phyloP scores from a whole-genome alignment of 2,113 vertebrate genomes.

The Tragelaphus strepsiceros region DNA sequence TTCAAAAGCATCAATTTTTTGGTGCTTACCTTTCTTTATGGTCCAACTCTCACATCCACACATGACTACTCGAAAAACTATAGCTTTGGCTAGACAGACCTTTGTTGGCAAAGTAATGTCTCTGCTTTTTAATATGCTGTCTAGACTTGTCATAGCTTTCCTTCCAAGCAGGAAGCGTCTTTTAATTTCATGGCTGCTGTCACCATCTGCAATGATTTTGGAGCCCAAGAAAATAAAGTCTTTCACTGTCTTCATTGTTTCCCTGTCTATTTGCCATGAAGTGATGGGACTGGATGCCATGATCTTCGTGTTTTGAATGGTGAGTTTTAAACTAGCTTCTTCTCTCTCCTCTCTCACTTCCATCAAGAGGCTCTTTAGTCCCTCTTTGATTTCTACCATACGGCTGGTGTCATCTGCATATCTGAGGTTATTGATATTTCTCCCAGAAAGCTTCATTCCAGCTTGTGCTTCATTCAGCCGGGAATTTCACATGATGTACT shows the following conservation, averaged over 20 bases:
- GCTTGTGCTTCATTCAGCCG: background rate
- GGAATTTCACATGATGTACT: background rate
- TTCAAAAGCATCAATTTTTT: background rate
- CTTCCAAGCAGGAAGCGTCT: background rate
- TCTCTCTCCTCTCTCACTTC: background rate
- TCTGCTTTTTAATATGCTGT: background rate
- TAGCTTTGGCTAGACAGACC: background rate
- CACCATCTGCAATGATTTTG: background rate
- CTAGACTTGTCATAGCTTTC: background rate
- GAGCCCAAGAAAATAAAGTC: background rate
- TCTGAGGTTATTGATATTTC: background rate
- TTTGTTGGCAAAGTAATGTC: background rate
- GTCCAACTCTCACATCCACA: background rate
- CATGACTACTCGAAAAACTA: background rate
- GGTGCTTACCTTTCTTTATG: background rate
- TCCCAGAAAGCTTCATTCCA: background rate
- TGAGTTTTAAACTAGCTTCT: background rate
- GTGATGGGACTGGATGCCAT: background rate
- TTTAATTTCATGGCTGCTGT: background rate
- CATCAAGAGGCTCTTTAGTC: background rate
- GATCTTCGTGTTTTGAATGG: background rate
- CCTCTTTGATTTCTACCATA: background rate
- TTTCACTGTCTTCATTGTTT: background rate
- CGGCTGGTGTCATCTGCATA: background rate
- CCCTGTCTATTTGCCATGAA: background rate